Base-by-base conservation (phyloP, 1,140 invertebrate genomes). In the Drosophila mojavensis region DNA sequence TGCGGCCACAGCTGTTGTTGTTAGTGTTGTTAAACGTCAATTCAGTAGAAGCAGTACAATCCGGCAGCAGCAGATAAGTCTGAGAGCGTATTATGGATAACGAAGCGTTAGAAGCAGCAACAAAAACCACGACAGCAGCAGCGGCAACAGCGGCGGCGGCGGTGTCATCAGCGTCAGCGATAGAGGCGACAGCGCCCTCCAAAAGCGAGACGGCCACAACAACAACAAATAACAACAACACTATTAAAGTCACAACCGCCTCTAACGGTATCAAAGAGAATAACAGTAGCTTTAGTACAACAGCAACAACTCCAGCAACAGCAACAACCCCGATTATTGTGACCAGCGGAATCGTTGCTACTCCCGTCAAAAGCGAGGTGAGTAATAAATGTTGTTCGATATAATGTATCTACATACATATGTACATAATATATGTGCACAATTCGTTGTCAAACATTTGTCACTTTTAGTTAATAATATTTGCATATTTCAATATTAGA, bases 231-330 rank as follows among this genome's bases (percentile, higher is more conserved):
- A 39, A 39, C 10, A 91, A 86, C 62, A 91, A 83, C 47, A 91
- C 58, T 50, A 78, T 55, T 48, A 83, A 74, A 84, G 68, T 77
- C 61, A 60, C 83, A 73, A 51, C 83, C 41, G 77, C 85, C 75
- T 84, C 85, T 84, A 91, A 91, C 90, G 90, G 90, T 75, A 91
- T 91, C 76, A 91, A 85, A 90, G 90, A 91, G 81, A 91, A 86
- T 88, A 91, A 80, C 80, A 91, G 86, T 85, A 91, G 90, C 79
- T 88, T 86, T 80, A 91, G 83, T 82, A 88, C 71, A 47, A 41
- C 67, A 51, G 28, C 59, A 65, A 4, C 68, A 53, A 20, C 39
- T 51, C 10, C 48, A 54, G 28, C 73, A 62, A 64, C 68, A 17
- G 17, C 17, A 58, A 64, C 68, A 81, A 56, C 75, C 59, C 79